These are phyloP conservation scores for Elaeidobius kamerunicus DNA, from an alignment of 2,888 invertebrate genomes.

Conservation along the genomic window DNA sequence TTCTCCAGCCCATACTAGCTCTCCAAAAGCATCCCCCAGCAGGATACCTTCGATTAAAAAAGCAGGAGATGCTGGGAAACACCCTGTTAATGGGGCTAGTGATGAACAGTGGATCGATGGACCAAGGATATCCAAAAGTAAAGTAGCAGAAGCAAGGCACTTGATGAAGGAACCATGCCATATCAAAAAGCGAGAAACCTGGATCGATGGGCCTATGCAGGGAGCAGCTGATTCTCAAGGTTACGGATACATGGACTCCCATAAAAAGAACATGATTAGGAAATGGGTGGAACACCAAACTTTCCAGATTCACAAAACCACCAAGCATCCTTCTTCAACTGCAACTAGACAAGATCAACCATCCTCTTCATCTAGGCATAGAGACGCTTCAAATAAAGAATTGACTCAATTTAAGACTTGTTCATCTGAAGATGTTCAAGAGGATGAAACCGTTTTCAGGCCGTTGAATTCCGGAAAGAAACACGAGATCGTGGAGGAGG, in stretches of 20 bases:
- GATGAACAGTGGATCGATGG: slow-evolving; percentile 98
- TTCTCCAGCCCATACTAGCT: slow-evolving; percentile 52
- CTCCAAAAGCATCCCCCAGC: slow-evolving; percentile 58
- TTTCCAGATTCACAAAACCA: slow-evolving; percentile 73
- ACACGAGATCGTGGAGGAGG: slow-evolving; percentile 58
- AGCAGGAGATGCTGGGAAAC: slow-evolving; percentile 52
- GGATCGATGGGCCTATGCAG: slow-evolving; percentile 94
- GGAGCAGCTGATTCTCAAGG: slow-evolving; percentile 39
- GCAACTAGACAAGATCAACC: slow-evolving; percentile 30
- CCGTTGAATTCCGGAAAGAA: slow-evolving; percentile 52
- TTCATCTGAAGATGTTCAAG: slow-evolving; percentile 48
- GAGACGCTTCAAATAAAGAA: slow-evolving; percentile 46
- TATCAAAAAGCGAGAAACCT: slow-evolving; percentile 81
- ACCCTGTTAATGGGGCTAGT: slow-evolving; percentile 56
- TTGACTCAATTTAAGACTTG: slow-evolving; percentile 63
- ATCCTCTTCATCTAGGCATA: slow-evolving; percentile 9
- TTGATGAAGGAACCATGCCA: slow-evolving; percentile 74
- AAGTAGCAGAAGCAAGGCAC: slow-evolving; percentile 70
- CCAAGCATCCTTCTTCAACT: slow-evolving; percentile 41
- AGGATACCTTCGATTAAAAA: slow-evolving; percentile 52
- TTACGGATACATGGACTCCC: slow-evolving; percentile 89
- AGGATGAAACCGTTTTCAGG: slow-evolving; percentile 47
- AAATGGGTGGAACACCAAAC: slow-evolving; percentile 92
- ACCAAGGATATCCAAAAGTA: slow-evolving; percentile 56
- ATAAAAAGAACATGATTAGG: slow-evolving; percentile 89